A percentile compares a stretch with the other conserved stretches of the same genome.
phyloP scores from a whole-genome alignment of 2,888 invertebrate genomes.

The Gibbula magus region DNA sequence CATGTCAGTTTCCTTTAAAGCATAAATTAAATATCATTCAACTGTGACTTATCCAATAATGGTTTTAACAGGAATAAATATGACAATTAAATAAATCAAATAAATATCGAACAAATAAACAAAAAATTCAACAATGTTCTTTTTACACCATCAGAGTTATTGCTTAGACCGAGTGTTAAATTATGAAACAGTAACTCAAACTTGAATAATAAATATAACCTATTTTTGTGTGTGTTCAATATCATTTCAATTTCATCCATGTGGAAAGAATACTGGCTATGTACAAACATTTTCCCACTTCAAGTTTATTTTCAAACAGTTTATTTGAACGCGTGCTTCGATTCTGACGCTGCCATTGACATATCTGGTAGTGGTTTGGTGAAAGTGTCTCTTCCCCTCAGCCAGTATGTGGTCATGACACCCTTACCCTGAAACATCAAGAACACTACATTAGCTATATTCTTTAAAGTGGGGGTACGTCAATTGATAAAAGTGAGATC shows the following conservation, averaged over 20 bases:
- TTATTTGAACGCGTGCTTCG: conserved; percentile 54
- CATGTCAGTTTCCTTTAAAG: too few relatives aligned
- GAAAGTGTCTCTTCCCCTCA: conserved; percentile 72
- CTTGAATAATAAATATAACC: not conserved
- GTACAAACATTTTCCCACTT: not conserved
- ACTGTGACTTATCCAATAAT: too few relatives aligned
- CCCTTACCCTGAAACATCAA: conserved; percentile 71
- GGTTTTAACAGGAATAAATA: too few relatives aligned
- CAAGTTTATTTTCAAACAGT: not conserved
- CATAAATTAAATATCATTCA: too few relatives aligned
- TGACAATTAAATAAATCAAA: too few relatives aligned
- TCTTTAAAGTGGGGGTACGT: too few relatives aligned
- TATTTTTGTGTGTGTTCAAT: too few relatives aligned
- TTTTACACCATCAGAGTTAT: not conserved
- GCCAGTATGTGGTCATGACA: conserved; percentile 71
- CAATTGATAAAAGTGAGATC: too few relatives aligned
- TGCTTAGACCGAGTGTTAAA: not conserved
- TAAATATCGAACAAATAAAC: not conserved
- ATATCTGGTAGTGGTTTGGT: conserved; percentile 65
- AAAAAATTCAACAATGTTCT: not conserved
- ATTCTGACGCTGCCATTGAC: conserved; percentile 45
- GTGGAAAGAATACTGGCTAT: too few relatives aligned
- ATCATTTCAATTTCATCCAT: too few relatives aligned
- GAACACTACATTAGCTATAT: too few relatives aligned
- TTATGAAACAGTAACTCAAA: too few relatives aligned